Evolutionary conservation across 2,797 vertebrate genomes (phyloP).

Genomic region (Nyctibius grandis): DNA sequence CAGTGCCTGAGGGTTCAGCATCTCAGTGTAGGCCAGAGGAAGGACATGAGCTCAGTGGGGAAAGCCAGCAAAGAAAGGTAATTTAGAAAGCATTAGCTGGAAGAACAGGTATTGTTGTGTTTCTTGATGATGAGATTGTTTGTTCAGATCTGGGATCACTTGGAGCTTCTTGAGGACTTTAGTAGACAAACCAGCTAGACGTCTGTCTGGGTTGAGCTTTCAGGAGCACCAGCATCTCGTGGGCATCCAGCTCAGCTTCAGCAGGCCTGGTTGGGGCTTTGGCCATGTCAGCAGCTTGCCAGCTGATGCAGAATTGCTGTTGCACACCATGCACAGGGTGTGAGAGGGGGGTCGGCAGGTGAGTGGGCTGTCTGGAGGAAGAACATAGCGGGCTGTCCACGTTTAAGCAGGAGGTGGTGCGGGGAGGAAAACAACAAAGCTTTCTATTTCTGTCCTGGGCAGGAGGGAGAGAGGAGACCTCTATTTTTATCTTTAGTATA

Average conservation of each 20-base stretch:
- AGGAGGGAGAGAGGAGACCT: background rate
- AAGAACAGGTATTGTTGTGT: background rate
- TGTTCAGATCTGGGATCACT: background rate
- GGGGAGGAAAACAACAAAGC: too few relatives aligned
- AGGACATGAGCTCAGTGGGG: background rate
- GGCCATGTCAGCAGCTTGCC: background rate
- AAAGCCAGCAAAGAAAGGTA: background rate
- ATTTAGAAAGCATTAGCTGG: background rate
- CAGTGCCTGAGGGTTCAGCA: background rate
- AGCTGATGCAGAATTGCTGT: background rate
- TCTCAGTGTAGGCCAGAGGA: background rate
- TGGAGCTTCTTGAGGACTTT: background rate
- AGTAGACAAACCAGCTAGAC: background rate
- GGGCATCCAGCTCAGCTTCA: too few relatives aligned
- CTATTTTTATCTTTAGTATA: background rate
- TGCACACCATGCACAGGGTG: fast-evolving
- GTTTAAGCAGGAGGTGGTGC: background rate
- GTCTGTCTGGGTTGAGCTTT: background rate
- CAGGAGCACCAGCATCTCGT: background rate
- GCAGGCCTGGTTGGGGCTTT: background rate
- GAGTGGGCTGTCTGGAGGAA: too few relatives aligned
- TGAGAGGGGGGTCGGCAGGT: background rate
- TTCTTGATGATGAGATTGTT: background rate
- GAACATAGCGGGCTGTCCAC: background rate
- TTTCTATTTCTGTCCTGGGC: background rate